Evolutionary conservation across 1,140 invertebrate species (phyloP).

Genomic region (Drosophila tani): DNA sequence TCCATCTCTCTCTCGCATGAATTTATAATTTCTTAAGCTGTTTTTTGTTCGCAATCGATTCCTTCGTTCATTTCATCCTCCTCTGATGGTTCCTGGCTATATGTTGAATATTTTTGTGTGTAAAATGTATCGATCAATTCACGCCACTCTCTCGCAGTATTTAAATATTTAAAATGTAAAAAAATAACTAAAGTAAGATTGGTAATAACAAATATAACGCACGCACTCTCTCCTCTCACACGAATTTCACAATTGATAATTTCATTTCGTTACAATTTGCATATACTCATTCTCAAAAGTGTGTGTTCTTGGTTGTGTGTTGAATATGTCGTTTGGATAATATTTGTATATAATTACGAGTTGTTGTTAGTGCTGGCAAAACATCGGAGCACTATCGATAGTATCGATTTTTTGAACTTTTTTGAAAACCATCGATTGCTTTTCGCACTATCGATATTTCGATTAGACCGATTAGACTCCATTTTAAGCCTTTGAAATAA

Average conservation of each 20-base stretch:
- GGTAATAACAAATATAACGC: slow-evolving; percentile 54
- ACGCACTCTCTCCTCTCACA: slow-evolving; percentile 30
- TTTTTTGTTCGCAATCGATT: slow-evolving; percentile 62
- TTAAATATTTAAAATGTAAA: slow-evolving; percentile 44
- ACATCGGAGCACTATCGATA: no score
- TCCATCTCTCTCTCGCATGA: slow-evolving; percentile 33
- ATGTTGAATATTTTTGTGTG: slow-evolving; percentile 54
- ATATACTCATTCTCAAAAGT: slow-evolving; percentile 22
- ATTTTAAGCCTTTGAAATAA: no score
- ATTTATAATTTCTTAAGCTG: slow-evolving; percentile 71
- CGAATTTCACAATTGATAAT: slow-evolving; percentile 72
- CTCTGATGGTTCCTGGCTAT: slow-evolving; percentile 28
- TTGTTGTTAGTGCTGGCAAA: neutral
- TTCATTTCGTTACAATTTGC: slow-evolving; percentile 70
- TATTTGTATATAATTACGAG: slow-evolving; percentile 40
- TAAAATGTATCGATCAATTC: slow-evolving; percentile 48
- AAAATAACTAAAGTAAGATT: slow-evolving; percentile 39
- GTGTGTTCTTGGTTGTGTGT: slow-evolving; percentile 18
- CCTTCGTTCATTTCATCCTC: slow-evolving; percentile 13
- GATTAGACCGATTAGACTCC: no score
- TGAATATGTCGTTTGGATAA: slow-evolving; percentile 48
- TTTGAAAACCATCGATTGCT: no score
- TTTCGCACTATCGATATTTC: no score
- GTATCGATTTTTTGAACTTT: no score
- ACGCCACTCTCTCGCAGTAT: slow-evolving; percentile 18